Evolutionary conservation across 2,888 invertebrate genomes (phyloP), one percentile per base, ranked within the genome.

Genomic region (Cephus runcator): DNA sequence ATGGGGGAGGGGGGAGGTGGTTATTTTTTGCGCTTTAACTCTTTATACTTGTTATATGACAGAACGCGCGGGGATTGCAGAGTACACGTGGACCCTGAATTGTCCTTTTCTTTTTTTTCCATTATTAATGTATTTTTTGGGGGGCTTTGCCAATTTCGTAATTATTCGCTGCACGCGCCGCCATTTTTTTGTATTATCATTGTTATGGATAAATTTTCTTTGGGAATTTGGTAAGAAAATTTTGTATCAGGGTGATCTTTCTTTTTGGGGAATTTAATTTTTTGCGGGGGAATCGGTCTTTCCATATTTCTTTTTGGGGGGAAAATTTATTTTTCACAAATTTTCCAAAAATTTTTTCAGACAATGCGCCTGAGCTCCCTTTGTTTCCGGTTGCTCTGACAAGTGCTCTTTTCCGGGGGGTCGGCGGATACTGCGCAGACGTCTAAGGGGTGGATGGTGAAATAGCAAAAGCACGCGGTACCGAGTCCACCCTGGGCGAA

Each of bases 401-500:
- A 56, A 56, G 56, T 56, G 56, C 23, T 15, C 56, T 56, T 23
- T 56, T 56, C 23, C 56, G 56, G 56, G 33, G 56, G 56, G 56
- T 56, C 23, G 56, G 56, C 9, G 40, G 40, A 40, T 56, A 56
- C 71, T 71, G 71, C 71, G 71, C 71, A 71, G 33, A 23, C 56
- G 56, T 56, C 56, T 23, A 23, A 56, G 56, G 56, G 56, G 56
- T 56, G 71, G 71, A 4, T 31, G 71, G 33, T 6, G 81, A 76
- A 78, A 33, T 76, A 69, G 73, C 73, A 78, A 74, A 80, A 79
- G 79, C 73, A 34, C 76, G 77, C 73, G 87, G 85, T 86, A 85
- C 56, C 23, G 85, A 85, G 88, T 86, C 89, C 87, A 87, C 85
- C 86, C 87, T 84, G 86, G 84, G 85, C 83, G 84, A 85, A 87